These are phyloP conservation scores for Cyclargus thomasi DNA, from an alignment of 1,140 invertebrate species.

Conservation along the genomic window DNA sequence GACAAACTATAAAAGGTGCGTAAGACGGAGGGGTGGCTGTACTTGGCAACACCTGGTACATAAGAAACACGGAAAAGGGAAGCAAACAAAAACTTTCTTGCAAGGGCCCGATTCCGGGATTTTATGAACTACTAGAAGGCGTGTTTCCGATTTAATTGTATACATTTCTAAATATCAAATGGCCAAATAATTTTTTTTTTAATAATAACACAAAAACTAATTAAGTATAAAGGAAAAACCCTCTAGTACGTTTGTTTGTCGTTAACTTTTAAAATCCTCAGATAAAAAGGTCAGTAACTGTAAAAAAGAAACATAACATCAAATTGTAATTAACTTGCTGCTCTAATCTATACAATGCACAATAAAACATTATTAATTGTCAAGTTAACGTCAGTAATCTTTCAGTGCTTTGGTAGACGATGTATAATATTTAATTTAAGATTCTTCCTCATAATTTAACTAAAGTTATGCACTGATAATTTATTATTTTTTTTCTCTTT, in stretches of 20 bases:
- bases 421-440: too few species aligned
- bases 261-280: too few species aligned
- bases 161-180: too few species aligned
- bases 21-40: constrained; percentile 28
- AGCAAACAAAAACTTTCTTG: background rate
- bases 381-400: background rate
- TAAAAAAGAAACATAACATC: background rate
- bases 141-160: background rate
- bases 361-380: background rate
- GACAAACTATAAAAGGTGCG: constrained; percentile 15
- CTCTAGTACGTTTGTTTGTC: background rate
- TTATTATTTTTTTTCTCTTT: too few species aligned
- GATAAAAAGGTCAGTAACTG: too few species aligned
- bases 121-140: background rate
- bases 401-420: background rate
- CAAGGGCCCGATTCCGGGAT: background rate
- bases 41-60: constrained; percentile 36
- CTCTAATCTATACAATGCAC: background rate
- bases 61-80: constrained; percentile 18
- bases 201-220: too few species aligned
- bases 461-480: too few species aligned
- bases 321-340: too few species aligned
- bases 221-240: too few species aligned
- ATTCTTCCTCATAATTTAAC: too few species aligned
- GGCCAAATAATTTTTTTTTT: too few species aligned